These are phyloP conservation scores for Ailurus styani DNA, from an alignment of 2,113 vertebrate species.

Conservation along the genomic window DNA sequence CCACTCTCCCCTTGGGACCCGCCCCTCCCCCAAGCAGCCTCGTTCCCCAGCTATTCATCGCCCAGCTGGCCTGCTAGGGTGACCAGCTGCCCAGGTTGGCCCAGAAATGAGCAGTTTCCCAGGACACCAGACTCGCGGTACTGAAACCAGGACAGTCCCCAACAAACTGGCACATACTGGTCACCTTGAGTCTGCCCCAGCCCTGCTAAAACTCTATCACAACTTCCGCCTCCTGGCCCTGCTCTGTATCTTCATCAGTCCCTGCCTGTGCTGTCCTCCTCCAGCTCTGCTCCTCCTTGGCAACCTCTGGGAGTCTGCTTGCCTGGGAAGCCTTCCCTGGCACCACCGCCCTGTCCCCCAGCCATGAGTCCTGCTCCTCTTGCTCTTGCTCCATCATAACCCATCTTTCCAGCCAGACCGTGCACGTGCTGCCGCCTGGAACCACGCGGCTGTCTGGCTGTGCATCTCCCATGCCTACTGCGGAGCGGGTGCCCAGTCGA, in stretches of 20 bases:
- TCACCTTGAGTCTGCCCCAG: not conserved
- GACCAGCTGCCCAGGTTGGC: not conserved
- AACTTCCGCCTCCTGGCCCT: rapidly evolving
- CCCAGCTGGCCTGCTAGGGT: rapidly evolving
- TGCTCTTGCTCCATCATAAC: not conserved
- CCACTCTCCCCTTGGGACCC: not conserved
- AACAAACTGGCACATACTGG: not conserved
- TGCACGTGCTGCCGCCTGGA: not conserved
- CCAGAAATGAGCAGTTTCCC: not conserved
- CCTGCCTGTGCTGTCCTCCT: not conserved
- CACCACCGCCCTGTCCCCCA: too few relatives aligned
- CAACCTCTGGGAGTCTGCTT: not conserved
- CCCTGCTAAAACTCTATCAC: not conserved
- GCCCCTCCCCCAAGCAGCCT: not conserved
- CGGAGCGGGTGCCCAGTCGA: not conserved
- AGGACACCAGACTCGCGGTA: not conserved
- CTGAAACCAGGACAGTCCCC: not conserved
- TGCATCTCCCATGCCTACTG: not conserved
- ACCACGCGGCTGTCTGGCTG: not conserved
- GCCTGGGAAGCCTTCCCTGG: not conserved
- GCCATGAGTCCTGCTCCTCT: rapidly evolving
- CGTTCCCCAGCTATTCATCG: not conserved
- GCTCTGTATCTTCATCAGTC: not conserved
- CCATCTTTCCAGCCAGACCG: not conserved
- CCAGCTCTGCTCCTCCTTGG: not conserved